Evolutionary conservation across 2,888 invertebrate genomes (phyloP).

Genomic region (Mystacides longicornis): DNA sequence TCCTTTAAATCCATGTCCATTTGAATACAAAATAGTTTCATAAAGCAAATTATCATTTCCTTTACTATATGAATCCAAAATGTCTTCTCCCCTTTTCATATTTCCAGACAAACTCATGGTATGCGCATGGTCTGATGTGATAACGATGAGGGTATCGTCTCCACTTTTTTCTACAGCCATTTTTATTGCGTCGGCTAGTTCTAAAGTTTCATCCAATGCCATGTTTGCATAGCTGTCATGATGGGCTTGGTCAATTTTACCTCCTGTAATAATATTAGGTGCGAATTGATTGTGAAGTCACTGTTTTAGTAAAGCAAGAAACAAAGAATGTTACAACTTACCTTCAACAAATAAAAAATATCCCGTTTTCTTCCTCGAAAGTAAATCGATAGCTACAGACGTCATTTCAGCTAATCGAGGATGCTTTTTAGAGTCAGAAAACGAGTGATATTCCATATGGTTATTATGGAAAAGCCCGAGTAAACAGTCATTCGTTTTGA

Average conservation of each 20-base stretch:
- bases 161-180: slow-evolving; percentile 40
- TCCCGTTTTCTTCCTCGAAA: slow-evolving; percentile 49
- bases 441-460: slow-evolving; percentile 53
- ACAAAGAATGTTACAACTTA: slow-evolving; percentile 12
- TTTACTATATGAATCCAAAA: slow-evolving; percentile 38
- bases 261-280: slow-evolving; percentile 42
- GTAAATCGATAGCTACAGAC: slow-evolving; percentile 51
- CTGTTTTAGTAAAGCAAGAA: not conserved
- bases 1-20: slow-evolving; percentile 57
- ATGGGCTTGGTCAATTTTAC: slow-evolving; percentile 51
- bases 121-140: slow-evolving; percentile 55
- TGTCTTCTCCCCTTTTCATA: slow-evolving; percentile 49
- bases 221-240: slow-evolving; percentile 44
- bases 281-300: not conserved
- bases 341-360: slow-evolving; percentile 53
- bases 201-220: slow-evolving; percentile 55
- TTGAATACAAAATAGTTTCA: slow-evolving; percentile 65
- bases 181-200: slow-evolving; percentile 48
- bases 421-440: slow-evolving; percentile 41
- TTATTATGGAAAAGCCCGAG: slow-evolving; percentile 48
- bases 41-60: slow-evolving; percentile 51
- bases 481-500: slow-evolving; percentile 44
- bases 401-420: slow-evolving; percentile 64
- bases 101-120: slow-evolving; percentile 53
- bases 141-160: slow-evolving; percentile 53